Conservation (phyloP, 1,140 invertebrate species). For the Neodiprion lecontei region DNA sequence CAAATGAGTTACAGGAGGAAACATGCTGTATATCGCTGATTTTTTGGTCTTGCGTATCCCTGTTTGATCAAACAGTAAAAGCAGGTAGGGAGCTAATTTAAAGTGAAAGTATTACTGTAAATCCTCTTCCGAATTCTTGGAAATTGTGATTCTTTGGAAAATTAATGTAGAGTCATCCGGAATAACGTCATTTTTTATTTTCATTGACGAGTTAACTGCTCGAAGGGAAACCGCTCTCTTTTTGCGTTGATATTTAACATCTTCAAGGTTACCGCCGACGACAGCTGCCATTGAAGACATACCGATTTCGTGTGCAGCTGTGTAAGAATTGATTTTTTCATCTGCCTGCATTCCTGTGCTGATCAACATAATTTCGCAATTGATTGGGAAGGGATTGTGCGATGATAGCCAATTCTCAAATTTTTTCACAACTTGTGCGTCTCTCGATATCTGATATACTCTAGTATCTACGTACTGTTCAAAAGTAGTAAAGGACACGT, state of each 20-base stretch:
- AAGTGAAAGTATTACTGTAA: not conserved
- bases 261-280: slow-evolving; percentile 7
- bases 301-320: slow-evolving; percentile 35
- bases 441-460: slow-evolving; percentile 39
- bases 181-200: not conserved
- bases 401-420: slow-evolving; percentile 35
- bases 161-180: not conserved
- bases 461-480: slow-evolving; percentile 51
- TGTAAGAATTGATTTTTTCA: slow-evolving; percentile 35
- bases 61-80: not conserved
- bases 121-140: not conserved
- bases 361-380: slow-evolving; percentile 37
- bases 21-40: not conserved
- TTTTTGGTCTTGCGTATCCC: not conserved
- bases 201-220: not conserved
- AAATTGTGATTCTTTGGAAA: not conserved
- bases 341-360: slow-evolving; percentile 31
- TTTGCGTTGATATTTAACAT: slow-evolving; percentile 34
- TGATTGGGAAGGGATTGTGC: slow-evolving; percentile 39
- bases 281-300: slow-evolving; percentile 36
- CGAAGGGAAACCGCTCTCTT: slow-evolving; percentile 24
- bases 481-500: slow-evolving; percentile 36
- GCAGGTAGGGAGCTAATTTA: not conserved
- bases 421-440: slow-evolving; percentile 34
- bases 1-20: not conserved